A percentile compares a stretch with the other conserved stretches of the same genome.
Conservation (phyloP, 2,888 invertebrate genomes). For the Diogma glabrata region DNA sequence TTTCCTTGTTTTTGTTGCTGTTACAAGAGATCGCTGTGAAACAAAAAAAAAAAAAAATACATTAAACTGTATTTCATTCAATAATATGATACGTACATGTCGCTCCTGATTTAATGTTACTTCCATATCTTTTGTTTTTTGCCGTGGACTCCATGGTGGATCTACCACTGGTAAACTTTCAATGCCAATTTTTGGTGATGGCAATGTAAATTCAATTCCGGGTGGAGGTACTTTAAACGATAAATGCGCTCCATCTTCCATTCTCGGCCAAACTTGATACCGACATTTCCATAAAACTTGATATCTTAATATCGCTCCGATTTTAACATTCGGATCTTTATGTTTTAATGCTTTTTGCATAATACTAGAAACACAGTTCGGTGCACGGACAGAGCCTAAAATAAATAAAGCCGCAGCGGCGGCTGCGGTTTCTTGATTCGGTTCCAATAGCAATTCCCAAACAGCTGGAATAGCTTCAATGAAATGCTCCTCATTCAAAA, state of each 20-base stretch:
- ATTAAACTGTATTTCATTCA: slow-evolving; percentile 10
- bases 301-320: slow-evolving; percentile 74
- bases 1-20: slow-evolving; percentile 95
- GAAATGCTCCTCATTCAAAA: slow-evolving; percentile 78
- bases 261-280: slow-evolving; percentile 97
- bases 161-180: slow-evolving; percentile 91
- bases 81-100: slow-evolving; percentile 51
- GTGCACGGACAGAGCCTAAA: slow-evolving; percentile 82
- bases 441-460: slow-evolving; percentile 89
- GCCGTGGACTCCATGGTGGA: slow-evolving; percentile 97
- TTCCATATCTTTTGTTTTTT: slow-evolving; percentile 97
- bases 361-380: slow-evolving; percentile 77
- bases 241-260: slow-evolving; percentile 95
- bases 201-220: slow-evolving; percentile 96
- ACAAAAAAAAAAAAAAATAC: slow-evolving; percentile 12
- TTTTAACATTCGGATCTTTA: slow-evolving; percentile 66
- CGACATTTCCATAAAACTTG: slow-evolving; percentile 94
- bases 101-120: slow-evolving; percentile 96
- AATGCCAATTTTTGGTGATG: slow-evolving; percentile 96
- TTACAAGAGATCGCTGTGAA: slow-evolving; percentile 78
- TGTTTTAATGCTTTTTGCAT: slow-evolving; percentile 83
- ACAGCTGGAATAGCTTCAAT: slow-evolving; percentile 81
- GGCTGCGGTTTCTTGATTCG: slow-evolving; percentile 71
- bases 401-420: slow-evolving; percentile 85
- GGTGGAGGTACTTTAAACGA: slow-evolving; percentile 98